These are phyloP conservation scores for Sinhomidia bicolor DNA, from an alignment of 2,888 invertebrate species.

Conservation along the genomic window DNA sequence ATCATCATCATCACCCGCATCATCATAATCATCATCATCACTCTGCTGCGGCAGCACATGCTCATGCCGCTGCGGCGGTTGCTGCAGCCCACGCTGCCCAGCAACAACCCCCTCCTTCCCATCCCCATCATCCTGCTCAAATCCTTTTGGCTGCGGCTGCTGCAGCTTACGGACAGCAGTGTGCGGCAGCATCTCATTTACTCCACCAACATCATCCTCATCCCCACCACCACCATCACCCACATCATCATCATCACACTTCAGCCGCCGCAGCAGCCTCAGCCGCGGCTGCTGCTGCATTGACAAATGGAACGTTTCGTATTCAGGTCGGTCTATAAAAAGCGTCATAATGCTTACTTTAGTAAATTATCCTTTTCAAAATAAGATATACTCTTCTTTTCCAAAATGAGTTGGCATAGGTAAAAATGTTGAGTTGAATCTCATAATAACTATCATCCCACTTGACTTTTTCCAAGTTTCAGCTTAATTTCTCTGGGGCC, in stretches of 20 bases:
- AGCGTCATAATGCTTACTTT: not conserved
- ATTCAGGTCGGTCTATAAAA: conserved; percentile 75
- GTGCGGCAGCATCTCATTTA: conserved; percentile 75
- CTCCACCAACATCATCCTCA: conserved; percentile 76
- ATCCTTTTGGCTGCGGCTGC: conserved; percentile 78
- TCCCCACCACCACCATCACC: conserved; percentile 56
- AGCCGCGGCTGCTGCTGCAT: conserved; percentile 54
- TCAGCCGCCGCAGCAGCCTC: conserved; percentile 34
- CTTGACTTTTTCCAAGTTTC: conserved; percentile 21
- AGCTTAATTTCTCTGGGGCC: conserved; percentile 30
- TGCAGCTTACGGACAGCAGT: conserved; percentile 78
- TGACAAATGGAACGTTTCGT: conserved; percentile 77
- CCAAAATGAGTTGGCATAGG: no score
- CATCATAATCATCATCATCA: conserved; percentile 49
- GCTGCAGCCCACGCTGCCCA: conserved; percentile 25
- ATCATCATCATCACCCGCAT: conserved; percentile 45
- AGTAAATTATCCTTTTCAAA: not conserved
- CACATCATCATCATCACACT: conserved; percentile 34
- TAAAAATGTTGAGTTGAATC: not conserved
- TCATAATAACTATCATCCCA: not conserved
- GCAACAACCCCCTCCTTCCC: conserved; percentile 33
- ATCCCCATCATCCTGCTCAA: conserved; percentile 78
- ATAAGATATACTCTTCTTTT: not conserved
- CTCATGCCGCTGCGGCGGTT: conserved; percentile 23
- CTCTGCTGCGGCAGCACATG: conserved; percentile 28